Evolutionary conservation across 2,113 vertebrate species (phyloP), one percentile per base, ranked within the genome.

Genomic region (Dolichotis patagonum): DNA sequence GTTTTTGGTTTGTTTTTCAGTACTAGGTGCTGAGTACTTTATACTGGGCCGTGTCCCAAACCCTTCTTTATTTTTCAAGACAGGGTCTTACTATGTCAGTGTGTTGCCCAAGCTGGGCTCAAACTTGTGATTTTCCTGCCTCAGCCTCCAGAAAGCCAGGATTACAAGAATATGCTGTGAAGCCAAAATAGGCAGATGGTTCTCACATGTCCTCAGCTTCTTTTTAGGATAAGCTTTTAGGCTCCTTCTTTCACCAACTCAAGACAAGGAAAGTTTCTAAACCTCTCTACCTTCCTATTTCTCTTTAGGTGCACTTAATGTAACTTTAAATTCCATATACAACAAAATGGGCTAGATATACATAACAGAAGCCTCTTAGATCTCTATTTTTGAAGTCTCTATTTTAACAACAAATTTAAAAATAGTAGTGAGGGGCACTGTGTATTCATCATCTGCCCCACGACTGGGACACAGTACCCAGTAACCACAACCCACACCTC

Each of bases 381-480:
- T 73, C 30, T 92, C 43, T 81, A 56, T 28, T 85, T 94, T 92
- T 52, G 65, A 93, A 93, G 88, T 93, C 38, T 28, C n/a, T 85
- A n/a, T 46, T 92, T 43, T 85, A 81, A 83, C 13, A 69, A 69
- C 46, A 78, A 91, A 96, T 35, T 32, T 60, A 63, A 94, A 62
- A 77, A 60, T 75, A 77, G 14, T 6, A 58, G 2, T 58, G 32
- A 65, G 10, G 56, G 19, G 2, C 3, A 14, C 3, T 7, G 7
- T 22, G 22, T 58, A 43, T 2, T 88, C 84, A 52, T 43, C 75
- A 78, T 13, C 75, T 78, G 7, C 12, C 73, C 46, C 8, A 38
- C 43, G n/a, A 73, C 3, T 17, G 71, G 71, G 71, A 73, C 38
- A 26, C n/a, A 41, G 17, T 38, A 73, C 10, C 38, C 38, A 41